A percentile compares a stretch with the other conserved stretches of the same genome.
phyloP scores from a whole-genome alignment of 37 sponge, comb jelly and placozoan species.

The Amphimedon queenslandica region DNA sequence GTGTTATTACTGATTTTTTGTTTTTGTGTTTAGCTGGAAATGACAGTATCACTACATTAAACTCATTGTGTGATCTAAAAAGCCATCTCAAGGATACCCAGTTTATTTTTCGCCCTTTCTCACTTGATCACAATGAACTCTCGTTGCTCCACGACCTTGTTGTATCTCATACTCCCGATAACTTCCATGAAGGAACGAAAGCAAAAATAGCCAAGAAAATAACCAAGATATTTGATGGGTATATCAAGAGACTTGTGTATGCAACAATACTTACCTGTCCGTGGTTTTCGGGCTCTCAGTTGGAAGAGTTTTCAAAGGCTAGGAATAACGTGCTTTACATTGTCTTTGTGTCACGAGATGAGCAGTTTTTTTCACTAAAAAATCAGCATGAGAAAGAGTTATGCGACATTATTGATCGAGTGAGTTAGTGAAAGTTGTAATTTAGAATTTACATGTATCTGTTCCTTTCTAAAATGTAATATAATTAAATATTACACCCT shows the following conservation, averaged over 20 bases:
- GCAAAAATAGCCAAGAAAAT: conserved; percentile 34
- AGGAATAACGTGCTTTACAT: conserved; percentile 46
- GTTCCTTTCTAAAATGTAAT: no score
- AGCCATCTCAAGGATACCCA: conserved; percentile 54
- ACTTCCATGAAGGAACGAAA: conserved; percentile 30
- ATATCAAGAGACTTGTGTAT: conserved; percentile 46
- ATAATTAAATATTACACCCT: no score
- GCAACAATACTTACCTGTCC: conserved; percentile 63
- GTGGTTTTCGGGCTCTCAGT: conserved; percentile 53
- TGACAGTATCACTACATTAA: conserved; percentile 9
- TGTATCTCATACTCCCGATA: conserved; percentile 49
- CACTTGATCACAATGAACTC: conserved; percentile 18
- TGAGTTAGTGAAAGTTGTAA: no score
- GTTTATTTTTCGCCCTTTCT: conserved; percentile 13
- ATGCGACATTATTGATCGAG: conserved; percentile 43
- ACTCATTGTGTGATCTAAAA: conserved; percentile 36
- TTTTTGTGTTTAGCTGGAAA: conserved; percentile 28
- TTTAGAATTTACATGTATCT: no score
- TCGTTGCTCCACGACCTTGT: conserved; percentile 24
- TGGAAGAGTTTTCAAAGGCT: conserved; percentile 41
- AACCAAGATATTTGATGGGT: conserved; percentile 14
- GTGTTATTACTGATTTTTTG: no score
- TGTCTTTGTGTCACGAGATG: conserved; percentile 52
- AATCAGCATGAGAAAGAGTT: conserved; percentile 53
- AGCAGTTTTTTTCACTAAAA: conserved; percentile 68